These are phyloP conservation scores for Thamnophis elegans DNA, from an alignment of 2,797 vertebrate genomes.

Conservation along the genomic window DNA sequence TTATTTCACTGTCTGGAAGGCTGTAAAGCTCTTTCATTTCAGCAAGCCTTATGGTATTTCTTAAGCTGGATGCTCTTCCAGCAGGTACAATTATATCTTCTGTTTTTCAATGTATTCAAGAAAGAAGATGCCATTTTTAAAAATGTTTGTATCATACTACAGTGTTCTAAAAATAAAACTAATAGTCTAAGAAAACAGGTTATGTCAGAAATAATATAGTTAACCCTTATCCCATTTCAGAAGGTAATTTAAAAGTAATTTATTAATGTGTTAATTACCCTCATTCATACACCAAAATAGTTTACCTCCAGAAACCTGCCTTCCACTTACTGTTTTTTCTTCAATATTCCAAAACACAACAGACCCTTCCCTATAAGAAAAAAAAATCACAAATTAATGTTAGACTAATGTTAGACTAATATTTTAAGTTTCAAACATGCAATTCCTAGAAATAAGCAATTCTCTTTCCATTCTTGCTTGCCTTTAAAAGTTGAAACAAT, in stretches of 20 bases:
- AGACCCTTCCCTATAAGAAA: constrained; percentile 86
- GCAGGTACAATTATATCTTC: neutral
- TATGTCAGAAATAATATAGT: neutral
- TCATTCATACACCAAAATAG: neutral
- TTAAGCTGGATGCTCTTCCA: neutral
- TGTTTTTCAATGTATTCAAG: neutral
- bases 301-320: neutral
- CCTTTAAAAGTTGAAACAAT: neutral
- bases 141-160: neutral
- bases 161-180: neutral
- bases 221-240: neutral
- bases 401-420: neutral
- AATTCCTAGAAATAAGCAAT: neutral
- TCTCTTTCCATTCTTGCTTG: neutral
- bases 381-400: constrained; percentile 47
- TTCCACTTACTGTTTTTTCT: constrained; percentile 86
- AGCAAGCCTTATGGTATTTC: neutral
- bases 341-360: constrained; percentile 98
- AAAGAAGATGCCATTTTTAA: neutral
- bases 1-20: neutral
- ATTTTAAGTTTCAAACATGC: neutral
- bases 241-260: neutral
- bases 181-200: neutral
- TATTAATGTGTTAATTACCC: neutral
- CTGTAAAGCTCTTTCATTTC: neutral